These are phyloP conservation scores for Nansenia antarctica DNA, from an alignment of 2,113 vertebrate genomes.

Conservation along the genomic window DNA sequence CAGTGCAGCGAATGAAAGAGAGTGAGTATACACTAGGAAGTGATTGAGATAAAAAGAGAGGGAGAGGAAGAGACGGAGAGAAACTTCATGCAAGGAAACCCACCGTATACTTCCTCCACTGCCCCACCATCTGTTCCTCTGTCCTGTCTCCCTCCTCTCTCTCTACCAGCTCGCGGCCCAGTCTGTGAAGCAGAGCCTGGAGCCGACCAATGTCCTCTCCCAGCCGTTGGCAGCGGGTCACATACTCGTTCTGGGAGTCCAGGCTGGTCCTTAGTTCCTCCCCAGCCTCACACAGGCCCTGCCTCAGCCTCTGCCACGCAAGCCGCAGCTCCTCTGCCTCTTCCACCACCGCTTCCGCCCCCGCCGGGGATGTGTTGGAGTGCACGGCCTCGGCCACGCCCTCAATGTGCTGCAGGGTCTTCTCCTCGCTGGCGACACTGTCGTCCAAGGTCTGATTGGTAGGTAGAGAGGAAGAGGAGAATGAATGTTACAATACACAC, in stretches of 20 bases:
- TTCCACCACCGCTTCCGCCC: constrained; percentile 75
- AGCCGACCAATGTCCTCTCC: constrained; percentile 75
- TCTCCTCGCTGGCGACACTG: constrained; percentile 75
- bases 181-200: constrained; percentile 64
- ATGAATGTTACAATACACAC: too few species aligned
- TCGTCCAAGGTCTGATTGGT: constrained; percentile 70
- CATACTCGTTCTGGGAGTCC: constrained; percentile 73
- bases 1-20: neutral
- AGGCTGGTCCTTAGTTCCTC: constrained; percentile 70
- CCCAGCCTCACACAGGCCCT: constrained; percentile 68
- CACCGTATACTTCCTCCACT: constrained; percentile 84
- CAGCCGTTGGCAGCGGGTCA: constrained; percentile 68
- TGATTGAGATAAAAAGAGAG: too few species aligned
- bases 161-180: constrained; percentile 76
- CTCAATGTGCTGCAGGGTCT: constrained; percentile 79
- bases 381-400: constrained; percentile 69
- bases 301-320: constrained; percentile 80
- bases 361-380: constrained; percentile 83
- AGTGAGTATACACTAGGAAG: neutral
- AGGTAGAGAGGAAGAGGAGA: neutral
- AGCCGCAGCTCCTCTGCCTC: constrained; percentile 81
- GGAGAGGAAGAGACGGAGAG: neutral
- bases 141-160: constrained; percentile 39
- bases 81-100: constrained; percentile 43
- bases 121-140: constrained; percentile 80